Base-by-base conservation (phyloP, 1,140 invertebrate species). In the Calephelis virginiensis region DNA sequence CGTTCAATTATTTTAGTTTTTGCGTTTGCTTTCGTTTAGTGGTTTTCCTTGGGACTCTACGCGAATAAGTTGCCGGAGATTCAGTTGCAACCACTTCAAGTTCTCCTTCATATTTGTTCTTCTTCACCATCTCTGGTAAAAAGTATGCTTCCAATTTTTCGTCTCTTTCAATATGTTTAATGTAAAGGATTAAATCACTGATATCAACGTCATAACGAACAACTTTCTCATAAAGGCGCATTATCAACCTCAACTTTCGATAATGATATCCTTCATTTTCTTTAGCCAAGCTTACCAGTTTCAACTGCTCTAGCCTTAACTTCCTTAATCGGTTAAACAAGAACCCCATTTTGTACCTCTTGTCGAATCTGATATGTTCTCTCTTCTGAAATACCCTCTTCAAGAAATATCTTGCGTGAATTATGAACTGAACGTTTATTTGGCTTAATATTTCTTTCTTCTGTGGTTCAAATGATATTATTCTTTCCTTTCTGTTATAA, bases 331-430 rank as follows among this genome's bases (percentile, higher is more conserved):
- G 75, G 49, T 79, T 82, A 45, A 82, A 77, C 0, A 82, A 69
- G 47, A 79, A 83, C 0, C 83, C 83, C 5, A 85, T 62, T 64
- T 73, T 76, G 48, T 82, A 83, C 48, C 74, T 53, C 40, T 68
- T 73, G 13, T 74, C 72, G 0, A 14, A 3, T 7, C 75, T 63
- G 10, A 73, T 46, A 0, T 10, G 14, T 1, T 71, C 17, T 9
- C 77, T 76, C 8, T 71, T 67, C 5, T 45, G 50, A 13, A 83
- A 28, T 9, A 69, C 78, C 45, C 63, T 67, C 12, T 70, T 71
- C 0, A 83, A 50, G 9, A 75, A 69, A 48, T 79, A 77, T 13
- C 78, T 75, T 0, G 75, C 47, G 28, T 82, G 80, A 11, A 79
- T 64, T 8, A 78, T 8, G 11, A 69, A 80, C 38, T 75, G 73